Evolutionary conservation across 2,888 invertebrate species (phyloP).

Genomic region (Blomia tropicalis): DNA sequence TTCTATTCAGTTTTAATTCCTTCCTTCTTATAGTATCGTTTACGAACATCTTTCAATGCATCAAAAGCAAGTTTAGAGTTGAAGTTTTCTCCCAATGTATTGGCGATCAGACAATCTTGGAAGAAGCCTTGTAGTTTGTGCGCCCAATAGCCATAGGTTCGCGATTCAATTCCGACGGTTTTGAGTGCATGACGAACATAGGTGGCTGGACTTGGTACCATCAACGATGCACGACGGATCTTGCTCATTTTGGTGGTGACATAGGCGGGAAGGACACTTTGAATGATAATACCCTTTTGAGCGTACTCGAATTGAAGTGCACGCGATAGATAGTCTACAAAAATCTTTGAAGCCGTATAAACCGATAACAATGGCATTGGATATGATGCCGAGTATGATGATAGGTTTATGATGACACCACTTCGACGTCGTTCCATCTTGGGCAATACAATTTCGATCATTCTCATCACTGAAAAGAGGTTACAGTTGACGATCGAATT

Average conservation of each 20-base stretch:
- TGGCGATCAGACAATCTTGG: slow-evolving; percentile 18
- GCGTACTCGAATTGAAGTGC: slow-evolving; percentile 36
- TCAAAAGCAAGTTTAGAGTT: slow-evolving; percentile 24
- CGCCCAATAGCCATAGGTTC: slow-evolving; percentile 35
- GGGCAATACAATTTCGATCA: slow-evolving; percentile 59
- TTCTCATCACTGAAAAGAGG: slow-evolving; percentile 63
- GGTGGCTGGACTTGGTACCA: slow-evolving; percentile 34
- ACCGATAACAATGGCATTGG: slow-evolving; percentile 72
- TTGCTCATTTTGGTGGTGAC: slow-evolving; percentile 37
- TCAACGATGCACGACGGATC: slow-evolving; percentile 32
- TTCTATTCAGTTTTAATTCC: slow-evolving; percentile 2
- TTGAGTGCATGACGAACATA: slow-evolving; percentile 34
- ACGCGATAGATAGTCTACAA: slow-evolving; percentile 36
- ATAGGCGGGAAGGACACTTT: slow-evolving; percentile 36
- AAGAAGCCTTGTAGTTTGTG: slow-evolving; percentile 32
- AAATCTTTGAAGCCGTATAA: slow-evolving; percentile 67
- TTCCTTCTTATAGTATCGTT: slow-evolving; percentile 26
- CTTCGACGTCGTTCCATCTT: slow-evolving; percentile 51
- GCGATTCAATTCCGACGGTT: slow-evolving; percentile 34
- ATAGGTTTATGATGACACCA: slow-evolving; percentile 74
- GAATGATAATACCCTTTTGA: slow-evolving; percentile 33
- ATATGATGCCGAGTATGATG: slow-evolving; percentile 69
- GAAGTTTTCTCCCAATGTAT: slow-evolving; percentile 13
- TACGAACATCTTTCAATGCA: slow-evolving; percentile 24
- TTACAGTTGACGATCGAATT: slow-evolving; percentile 75